Conservation (phyloP, 23 tunicate species). For the Ascidia mentula region DNA sequence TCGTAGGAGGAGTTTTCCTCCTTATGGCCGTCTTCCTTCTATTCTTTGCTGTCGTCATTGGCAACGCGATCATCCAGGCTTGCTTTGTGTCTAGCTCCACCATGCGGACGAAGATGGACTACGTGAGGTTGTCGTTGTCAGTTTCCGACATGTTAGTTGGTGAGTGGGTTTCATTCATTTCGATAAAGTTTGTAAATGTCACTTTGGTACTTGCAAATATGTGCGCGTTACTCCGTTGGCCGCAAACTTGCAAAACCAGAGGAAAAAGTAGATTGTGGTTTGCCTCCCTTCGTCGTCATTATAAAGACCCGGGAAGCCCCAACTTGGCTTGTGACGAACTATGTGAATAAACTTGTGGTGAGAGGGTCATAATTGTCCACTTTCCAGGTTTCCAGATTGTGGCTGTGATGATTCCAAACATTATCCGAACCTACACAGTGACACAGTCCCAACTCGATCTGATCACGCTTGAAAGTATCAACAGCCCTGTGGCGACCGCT, state of each 20-base stretch:
- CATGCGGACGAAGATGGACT: not conserved
- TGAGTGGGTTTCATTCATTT: no score
- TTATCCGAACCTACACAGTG: not conserved
- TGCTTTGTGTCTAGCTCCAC: not conserved
- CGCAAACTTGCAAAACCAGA: no score
- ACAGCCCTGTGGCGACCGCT: not conserved
- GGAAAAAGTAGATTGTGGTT: no score
- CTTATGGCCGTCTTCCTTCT: not conserved
- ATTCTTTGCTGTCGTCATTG: not conserved
- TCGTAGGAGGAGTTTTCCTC: not conserved
- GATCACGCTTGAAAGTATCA: not conserved
- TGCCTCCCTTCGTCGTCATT: no score
- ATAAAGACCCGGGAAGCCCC: no score
- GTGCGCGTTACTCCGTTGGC: no score
- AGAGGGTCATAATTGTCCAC: no score
- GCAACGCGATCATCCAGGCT: not conserved
- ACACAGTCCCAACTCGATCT: not conserved
- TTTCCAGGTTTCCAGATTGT: not conserved
- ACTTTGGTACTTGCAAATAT: no score
- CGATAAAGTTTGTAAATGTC: no score
- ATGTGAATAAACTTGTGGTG: no score
- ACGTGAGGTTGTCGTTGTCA: not conserved
- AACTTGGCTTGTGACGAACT: no score
- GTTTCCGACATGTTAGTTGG: not conserved
- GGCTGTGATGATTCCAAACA: not conserved